These are phyloP conservation scores for Brachyopa scutellaris DNA, from an alignment of 2,888 invertebrate species.

Conservation along the genomic window DNA sequence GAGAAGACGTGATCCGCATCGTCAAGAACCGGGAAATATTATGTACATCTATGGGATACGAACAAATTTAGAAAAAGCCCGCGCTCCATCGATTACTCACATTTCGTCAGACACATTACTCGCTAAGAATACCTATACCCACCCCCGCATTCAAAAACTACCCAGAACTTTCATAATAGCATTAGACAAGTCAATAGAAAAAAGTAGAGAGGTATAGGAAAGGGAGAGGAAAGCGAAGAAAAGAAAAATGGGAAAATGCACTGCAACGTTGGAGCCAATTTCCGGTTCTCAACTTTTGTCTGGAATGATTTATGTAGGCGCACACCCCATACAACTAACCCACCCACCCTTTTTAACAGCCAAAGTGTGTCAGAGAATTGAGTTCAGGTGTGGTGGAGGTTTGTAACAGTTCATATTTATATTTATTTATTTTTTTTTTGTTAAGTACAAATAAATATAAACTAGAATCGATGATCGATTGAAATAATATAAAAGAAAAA, in stretches of 20 bases:
- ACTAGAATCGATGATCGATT: slow-evolving; percentile 53
- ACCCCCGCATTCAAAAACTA: neutral
- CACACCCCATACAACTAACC: neutral
- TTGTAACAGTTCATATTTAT: slow-evolving; percentile 35
- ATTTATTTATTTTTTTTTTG: slow-evolving; percentile 8
- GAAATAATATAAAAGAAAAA: slow-evolving; percentile 17
- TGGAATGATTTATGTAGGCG: slow-evolving; percentile 50
- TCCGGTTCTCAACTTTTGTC: slow-evolving; percentile 52
- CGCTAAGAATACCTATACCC: slow-evolving; percentile 6
- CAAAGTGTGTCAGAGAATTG: slow-evolving; percentile 46
- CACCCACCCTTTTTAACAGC: neutral
- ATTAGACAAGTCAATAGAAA: slow-evolving; percentile 47
- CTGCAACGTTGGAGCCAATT: slow-evolving; percentile 59
- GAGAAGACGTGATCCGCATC: slow-evolving; percentile 50
- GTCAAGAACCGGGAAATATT: slow-evolving; percentile 14
- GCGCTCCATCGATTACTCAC: slow-evolving; percentile 65
- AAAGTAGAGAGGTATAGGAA: neutral
- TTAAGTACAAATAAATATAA: neutral
- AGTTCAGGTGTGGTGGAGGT: slow-evolving; percentile 19
- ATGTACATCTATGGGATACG: slow-evolving; percentile 52
- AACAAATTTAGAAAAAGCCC: slow-evolving; percentile 58
- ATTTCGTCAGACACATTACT: slow-evolving; percentile 53
- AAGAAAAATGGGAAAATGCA: slow-evolving; percentile 32
- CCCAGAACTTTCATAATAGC: slow-evolving; percentile 47
- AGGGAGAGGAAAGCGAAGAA: neutral